phyloP scores from a whole-genome alignment of 2,113 vertebrate genomes.

The Genyomyrus donnyi region DNA sequence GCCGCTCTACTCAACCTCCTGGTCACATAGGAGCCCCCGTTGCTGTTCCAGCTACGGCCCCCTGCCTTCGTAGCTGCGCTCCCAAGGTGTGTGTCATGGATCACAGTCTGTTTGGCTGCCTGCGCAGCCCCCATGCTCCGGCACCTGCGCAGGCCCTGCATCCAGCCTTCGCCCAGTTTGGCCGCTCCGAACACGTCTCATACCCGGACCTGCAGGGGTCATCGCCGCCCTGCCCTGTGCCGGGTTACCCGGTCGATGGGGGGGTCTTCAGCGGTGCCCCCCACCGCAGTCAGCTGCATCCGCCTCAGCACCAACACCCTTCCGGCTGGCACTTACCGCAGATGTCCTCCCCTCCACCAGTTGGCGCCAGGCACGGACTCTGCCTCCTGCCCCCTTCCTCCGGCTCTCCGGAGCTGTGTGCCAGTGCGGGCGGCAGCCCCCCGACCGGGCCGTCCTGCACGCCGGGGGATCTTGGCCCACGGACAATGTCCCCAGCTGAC shows the following conservation, averaged over 20 bases:
- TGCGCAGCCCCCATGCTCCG: conserved; percentile 66
- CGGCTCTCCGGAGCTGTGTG: conserved; percentile 67
- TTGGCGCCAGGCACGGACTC: conserved; percentile 60
- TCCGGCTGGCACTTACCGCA: conserved; percentile 75
- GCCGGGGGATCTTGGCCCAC: conserved; percentile 72
- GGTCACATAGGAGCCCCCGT: not conserved
- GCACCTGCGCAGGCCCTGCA: conserved; percentile 76
- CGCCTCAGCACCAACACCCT: conserved; percentile 63
- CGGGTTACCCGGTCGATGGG: conserved; percentile 75
- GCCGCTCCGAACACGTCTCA: conserved; percentile 78
- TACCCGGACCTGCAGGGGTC: conserved; percentile 74
- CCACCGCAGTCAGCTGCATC: conserved; percentile 61
- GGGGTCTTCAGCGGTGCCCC: conserved; percentile 69
- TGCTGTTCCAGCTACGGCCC: not conserved
- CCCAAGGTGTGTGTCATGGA: conserved; percentile 64
- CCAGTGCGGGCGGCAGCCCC: conserved; percentile 57
- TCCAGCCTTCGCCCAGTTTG: conserved; percentile 73
- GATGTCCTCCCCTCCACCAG: conserved; percentile 67
- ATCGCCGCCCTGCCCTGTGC: conserved; percentile 73
- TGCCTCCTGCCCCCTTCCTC: conserved; percentile 71
- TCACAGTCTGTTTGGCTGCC: conserved; percentile 87
- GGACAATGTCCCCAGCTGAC: conserved; percentile 71
- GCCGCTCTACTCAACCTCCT: not conserved
- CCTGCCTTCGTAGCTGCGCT: conserved; percentile 34
- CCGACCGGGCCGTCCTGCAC: conserved; percentile 63